Evolutionary conservation across 2,113 vertebrate genomes (phyloP).

Genomic region (Dicrurus megarhynchus): DNA sequence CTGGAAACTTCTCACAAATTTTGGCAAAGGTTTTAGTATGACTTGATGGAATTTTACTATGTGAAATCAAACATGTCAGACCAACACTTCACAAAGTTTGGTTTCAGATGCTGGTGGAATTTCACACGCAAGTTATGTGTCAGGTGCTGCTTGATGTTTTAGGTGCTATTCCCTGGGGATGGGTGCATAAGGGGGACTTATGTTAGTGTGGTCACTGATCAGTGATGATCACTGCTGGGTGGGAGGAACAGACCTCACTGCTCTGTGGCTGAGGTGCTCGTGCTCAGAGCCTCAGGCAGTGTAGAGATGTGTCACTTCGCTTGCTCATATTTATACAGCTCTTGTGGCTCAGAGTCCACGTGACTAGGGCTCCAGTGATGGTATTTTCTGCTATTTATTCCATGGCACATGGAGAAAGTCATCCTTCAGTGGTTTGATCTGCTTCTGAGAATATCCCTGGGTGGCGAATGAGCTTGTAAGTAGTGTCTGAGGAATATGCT

Average conservation of each 20-base stretch:
- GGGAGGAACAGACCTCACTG: background rate
- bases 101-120: background rate
- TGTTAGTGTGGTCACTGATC: background rate
- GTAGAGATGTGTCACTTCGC: background rate
- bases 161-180: background rate
- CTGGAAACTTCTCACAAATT: background rate
- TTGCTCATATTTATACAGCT: background rate
- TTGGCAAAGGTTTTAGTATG: background rate
- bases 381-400: background rate
- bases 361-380: background rate
- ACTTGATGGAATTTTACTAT: background rate
- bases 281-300: background rate
- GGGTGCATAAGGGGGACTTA: background rate
- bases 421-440: constrained; percentile 4
- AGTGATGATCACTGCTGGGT: background rate
- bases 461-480: background rate
- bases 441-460: background rate
- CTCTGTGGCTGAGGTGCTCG: background rate
- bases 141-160: background rate
- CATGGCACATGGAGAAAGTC: background rate
- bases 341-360: background rate
- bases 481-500: background rate
- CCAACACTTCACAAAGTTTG: background rate
- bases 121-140: fast-evolving
- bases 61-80: background rate